These are phyloP conservation scores for Drosophila yakuba DNA, from an alignment of 1,140 invertebrate species.

Conservation along the genomic window DNA sequence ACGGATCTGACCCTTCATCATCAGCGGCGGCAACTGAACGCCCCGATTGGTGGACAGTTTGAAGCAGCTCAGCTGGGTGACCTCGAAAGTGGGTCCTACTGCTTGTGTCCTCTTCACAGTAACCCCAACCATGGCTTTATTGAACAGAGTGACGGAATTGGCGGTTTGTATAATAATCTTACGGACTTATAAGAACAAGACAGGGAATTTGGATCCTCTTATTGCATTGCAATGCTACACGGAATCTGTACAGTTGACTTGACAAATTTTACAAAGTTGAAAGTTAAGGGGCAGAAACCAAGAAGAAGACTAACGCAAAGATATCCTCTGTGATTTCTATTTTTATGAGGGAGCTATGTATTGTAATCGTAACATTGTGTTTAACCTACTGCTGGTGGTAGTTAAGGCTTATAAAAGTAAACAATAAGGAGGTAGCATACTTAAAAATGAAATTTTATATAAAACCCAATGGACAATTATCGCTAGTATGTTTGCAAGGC, in stretches of 20 bases:
- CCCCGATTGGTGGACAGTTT: conserved; percentile 1
- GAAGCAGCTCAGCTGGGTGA: conserved; percentile 7
- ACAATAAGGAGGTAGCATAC: no score
- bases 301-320: no score
- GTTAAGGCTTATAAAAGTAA: no score
- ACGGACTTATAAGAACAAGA: background rate
- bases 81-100: conserved; percentile 4
- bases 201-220: conserved; percentile 1
- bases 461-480: no score
- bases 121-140: background rate
- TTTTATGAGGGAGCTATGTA: no score
- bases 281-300: background rate
- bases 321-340: no score
- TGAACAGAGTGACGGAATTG: background rate
- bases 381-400: no score
- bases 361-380: no score
- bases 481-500: no score
- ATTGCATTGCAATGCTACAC: background rate
- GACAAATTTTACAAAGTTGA: background rate
- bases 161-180: background rate
- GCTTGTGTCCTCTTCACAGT: background rate
- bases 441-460: no score
- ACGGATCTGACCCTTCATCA: conserved; percentile 3
- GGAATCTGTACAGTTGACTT: background rate
- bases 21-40: conserved; percentile 31